These are phyloP conservation scores for Murina feae DNA, from an alignment of 2,113 vertebrate species.

Conservation along the genomic window DNA sequence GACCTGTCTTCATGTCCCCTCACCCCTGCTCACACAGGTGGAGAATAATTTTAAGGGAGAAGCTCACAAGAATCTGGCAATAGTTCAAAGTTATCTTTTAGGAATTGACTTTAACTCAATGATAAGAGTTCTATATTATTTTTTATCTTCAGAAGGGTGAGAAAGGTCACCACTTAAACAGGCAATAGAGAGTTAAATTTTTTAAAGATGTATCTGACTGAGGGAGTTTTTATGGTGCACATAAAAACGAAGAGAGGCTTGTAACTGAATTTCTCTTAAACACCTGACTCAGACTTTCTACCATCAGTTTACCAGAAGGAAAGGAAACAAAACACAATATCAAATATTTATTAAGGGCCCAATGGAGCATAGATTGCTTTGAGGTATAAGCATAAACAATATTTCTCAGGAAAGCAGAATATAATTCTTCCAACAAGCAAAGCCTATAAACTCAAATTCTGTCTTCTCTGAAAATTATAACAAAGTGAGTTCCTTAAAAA, in stretches of 20 bases:
- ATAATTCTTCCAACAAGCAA: neutral
- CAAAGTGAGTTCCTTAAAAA: neutral
- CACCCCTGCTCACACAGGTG: neutral
- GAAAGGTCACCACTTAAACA: constrained; percentile 14
- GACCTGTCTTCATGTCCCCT: neutral
- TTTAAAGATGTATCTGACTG: neutral
- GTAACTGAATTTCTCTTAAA: neutral
- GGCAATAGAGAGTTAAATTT: neutral
- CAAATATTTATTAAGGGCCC: constrained; percentile 45
- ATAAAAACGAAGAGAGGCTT: neutral
- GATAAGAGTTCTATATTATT: constrained; percentile 52
- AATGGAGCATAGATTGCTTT: neutral
- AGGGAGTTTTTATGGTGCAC: neutral
- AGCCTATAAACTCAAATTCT: constrained; percentile 12
- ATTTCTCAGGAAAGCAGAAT: constrained; percentile 29
- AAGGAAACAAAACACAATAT: constrained; percentile 29
- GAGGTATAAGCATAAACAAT: constrained; percentile 15
- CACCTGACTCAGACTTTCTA: constrained; percentile 12
- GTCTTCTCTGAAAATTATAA: constrained; percentile 24
- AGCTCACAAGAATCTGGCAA: constrained; percentile 18
- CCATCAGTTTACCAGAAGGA: neutral
- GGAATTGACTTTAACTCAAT: constrained; percentile 32
- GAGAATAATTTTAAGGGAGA: neutral
- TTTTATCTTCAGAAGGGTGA: neutral
- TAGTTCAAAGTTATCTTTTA: constrained; percentile 21